Base-by-base conservation (phyloP, 2,113 vertebrate species). In the Craseonycteris thonglongyai region DNA sequence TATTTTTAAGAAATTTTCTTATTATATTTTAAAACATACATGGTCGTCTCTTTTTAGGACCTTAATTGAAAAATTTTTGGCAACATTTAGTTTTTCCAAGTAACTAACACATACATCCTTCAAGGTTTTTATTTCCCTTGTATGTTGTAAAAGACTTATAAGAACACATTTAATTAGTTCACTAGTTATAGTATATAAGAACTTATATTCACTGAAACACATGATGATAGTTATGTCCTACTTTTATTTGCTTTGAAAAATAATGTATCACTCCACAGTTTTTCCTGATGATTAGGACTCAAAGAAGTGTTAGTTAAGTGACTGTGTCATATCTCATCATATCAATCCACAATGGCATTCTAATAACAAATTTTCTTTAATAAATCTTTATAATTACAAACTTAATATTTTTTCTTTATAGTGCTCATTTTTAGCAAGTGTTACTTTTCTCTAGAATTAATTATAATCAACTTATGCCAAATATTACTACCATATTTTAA, bases 231-330 rank as follows among this genome's bases (percentile, higher is more conserved):
- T 76, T 49, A 51, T 69, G 28, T 26, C 40, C 35, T 68, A 93
- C 40, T 88, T 95, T 88, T 47, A 63, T 88, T 92, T 88, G 68
- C 35, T 96, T 79, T 8, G 6, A 76, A 91, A 88, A 75, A 9
- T 71, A 61, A 38, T 58, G 33, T 35, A 87, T 63, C 66, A 84
- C 6, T 72, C 1, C 42, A 42, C 6, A 75, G 16, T 42, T 61
- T 75, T 38, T 86, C 40, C 8, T 91, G 40, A 35, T 80, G 78
- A 54, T 33, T 82, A 78, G 42, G 28, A 83, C 18, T 79, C 76
- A 65, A 30, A 91, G 42, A 68, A 54, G 2, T 58, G 19, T 18
- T 78, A 10, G 19, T 65, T 90, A 72, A 49, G 10, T 13, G 4
- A 1, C 16, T 63, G 10, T 69, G 28, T 45, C 38, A 93, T 63